A percentile compares a stretch with the other conserved stretches of the same genome.
phyloP scores from a whole-genome alignment of 2,888 invertebrate species.

The Orchesella flavescens region DNA sequence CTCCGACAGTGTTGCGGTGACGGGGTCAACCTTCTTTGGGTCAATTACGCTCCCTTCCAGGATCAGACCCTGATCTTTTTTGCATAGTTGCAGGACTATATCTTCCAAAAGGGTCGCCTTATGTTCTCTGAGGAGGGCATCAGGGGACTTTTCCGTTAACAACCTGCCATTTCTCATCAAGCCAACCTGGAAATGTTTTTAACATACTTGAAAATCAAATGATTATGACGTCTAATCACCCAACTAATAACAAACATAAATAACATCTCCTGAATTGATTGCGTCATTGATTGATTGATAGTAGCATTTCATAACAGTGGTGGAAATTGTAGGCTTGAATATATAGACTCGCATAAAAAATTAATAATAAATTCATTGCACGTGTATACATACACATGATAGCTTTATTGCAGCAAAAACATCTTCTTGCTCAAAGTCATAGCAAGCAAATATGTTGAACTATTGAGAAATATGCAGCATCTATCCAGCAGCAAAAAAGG shows the following conservation, averaged over 20 bases:
- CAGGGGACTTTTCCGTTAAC: slow-evolving; percentile 63
- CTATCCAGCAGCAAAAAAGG: too few relatives aligned
- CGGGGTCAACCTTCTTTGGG: slow-evolving; percentile 13
- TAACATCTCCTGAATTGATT: neutral
- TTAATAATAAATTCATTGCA: too few relatives aligned
- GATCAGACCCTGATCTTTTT: slow-evolving; percentile 43
- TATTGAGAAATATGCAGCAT: too few relatives aligned
- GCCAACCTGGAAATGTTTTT: slow-evolving; percentile 27
- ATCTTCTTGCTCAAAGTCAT: too few relatives aligned
- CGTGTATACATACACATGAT: too few relatives aligned
- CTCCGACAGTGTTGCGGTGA: slow-evolving; percentile 42
- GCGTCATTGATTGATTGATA: neutral
- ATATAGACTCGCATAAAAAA: too few relatives aligned
- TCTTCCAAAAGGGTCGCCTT: slow-evolving; percentile 64
- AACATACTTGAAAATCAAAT: neutral
- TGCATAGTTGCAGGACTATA: slow-evolving; percentile 66
- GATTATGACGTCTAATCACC: too few relatives aligned
- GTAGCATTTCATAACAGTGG: neutral
- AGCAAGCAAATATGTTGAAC: too few relatives aligned
- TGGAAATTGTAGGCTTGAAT: neutral
- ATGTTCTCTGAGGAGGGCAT: slow-evolving; percentile 37
- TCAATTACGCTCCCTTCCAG: neutral
- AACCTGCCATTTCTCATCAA: slow-evolving; percentile 50
- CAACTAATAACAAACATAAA: too few relatives aligned
- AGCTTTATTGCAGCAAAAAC: too few relatives aligned